Evolutionary conservation across 2,113 vertebrate species (phyloP), one percentile per base, ranked within the genome.

Genomic region (Psephotus haematonotus): DNA sequence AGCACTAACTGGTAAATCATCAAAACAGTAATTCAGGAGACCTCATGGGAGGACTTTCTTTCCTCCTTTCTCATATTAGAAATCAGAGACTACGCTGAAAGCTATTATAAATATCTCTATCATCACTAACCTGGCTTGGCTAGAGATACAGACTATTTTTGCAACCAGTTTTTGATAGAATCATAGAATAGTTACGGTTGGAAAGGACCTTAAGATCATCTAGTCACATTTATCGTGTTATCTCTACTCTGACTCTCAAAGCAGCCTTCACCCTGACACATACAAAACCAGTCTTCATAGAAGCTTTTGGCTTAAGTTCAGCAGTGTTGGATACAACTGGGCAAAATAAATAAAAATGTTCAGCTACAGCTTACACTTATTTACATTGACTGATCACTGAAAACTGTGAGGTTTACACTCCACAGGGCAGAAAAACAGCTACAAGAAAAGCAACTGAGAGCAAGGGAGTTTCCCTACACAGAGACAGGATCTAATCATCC

Each of bases 31-130:
- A 41, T 70, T 78, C 67, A 47, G 27, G 25, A 97, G 77, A 74
- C 68, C 83, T 88, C 88, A 75, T 64, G 85, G 53, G 85, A 96
- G 83, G 52, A 83, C 27, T 88, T 79, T 31, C 28, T 76, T 88
- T 91, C 52, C 39, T 79, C 59, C 33, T 92, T 94, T 88, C 88
- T 96, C 90, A 93, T 74, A 74, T 22, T 69, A 59, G 90, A 97
- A 97, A 91, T 83, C 71, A 46, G 72, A 81, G 53, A 23, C 67
- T 65, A 57, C 31, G 63, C 31, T 94, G 96, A 92, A 96, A 95
- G 55, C 35, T 90, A 44, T 41, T 86, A 67, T 49, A 95, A 89
- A 86, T 68, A 47, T 86, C 79, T 70, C 57, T 63, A 82, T 67
- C 64, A 10, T 65, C 19, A 65, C 50, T 63, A 82, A 53, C 16